Evolutionary conservation across 35 echinoderm and acorn worm genomes (phyloP).

Genomic region (Patiria miniata): DNA sequence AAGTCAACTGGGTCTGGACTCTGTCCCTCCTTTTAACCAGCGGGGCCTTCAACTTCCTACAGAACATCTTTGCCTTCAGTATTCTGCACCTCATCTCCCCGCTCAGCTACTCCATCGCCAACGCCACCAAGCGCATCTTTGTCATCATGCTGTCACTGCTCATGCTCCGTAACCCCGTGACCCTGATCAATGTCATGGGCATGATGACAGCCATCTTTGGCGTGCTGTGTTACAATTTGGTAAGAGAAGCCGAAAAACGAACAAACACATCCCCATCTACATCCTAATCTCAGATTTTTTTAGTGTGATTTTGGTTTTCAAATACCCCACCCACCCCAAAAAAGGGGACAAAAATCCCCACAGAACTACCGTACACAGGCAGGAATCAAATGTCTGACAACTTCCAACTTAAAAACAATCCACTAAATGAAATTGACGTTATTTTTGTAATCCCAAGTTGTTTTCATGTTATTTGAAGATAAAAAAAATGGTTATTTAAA

Average conservation of each 20-base stretch:
- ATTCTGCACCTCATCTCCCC: constrained; percentile 84
- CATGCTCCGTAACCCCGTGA: constrained; percentile 92
- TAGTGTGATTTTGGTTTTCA: no score
- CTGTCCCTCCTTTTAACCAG: constrained; percentile 71
- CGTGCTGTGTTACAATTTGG: constrained; percentile 87
- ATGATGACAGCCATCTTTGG: constrained; percentile 90
- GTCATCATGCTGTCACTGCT: constrained; percentile 80
- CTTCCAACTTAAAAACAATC: no score
- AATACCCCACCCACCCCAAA: no score
- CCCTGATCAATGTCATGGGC: constrained; percentile 76
- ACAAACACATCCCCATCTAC: no score
- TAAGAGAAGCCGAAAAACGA: constrained; percentile 36
- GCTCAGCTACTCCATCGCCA: constrained; percentile 96
- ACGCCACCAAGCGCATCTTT: constrained; percentile 87
- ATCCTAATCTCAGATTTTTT: no score
- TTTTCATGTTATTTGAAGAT: no score
- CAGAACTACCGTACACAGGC: no score
- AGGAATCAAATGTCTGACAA: no score
- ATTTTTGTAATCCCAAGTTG: no score
- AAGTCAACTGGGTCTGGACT: constrained; percentile 70
- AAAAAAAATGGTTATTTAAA: no score
- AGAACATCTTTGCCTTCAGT: constrained; percentile 98
- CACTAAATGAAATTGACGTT: no score
- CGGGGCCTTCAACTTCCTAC: constrained; percentile 91
- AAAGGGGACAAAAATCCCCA: no score